Conservation (phyloP, 2,797 vertebrate genomes). For the Menidia menidia region DNA sequence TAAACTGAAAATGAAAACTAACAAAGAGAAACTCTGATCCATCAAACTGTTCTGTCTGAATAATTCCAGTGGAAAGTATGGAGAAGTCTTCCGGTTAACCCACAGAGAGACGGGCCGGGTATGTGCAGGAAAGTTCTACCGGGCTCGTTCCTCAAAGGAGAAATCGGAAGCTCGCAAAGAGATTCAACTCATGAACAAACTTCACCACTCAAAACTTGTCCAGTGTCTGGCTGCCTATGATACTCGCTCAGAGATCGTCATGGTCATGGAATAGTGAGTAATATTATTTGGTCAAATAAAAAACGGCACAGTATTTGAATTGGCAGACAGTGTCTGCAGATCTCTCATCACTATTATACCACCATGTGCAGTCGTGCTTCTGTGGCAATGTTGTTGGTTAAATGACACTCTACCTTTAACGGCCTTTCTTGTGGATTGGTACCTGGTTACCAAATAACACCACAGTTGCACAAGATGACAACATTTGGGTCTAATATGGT, state of each 20-base stretch:
- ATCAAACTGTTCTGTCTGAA: background rate
- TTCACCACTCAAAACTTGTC: slow-evolving; percentile 87
- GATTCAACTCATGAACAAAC: slow-evolving; percentile 87
- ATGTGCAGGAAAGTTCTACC: slow-evolving; percentile 88
- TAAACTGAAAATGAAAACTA: background rate
- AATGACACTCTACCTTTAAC: background rate
- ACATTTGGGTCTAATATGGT: background rate
- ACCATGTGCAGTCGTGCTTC: background rate
- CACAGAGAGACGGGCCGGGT: slow-evolving; percentile 83
- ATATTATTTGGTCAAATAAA: background rate
- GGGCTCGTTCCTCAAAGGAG: slow-evolving; percentile 75
- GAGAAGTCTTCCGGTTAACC: slow-evolving; percentile 84
- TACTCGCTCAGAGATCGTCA: slow-evolving; percentile 75
- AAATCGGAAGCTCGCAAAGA: slow-evolving; percentile 78
- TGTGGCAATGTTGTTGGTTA: background rate
- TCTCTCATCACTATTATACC: background rate
- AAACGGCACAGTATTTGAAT: background rate
- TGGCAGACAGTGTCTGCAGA: background rate
- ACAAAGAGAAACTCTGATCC: background rate
- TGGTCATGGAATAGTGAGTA: slow-evolving; percentile 91
- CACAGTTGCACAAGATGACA: background rate
- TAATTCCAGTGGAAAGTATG: slow-evolving; percentile 86
- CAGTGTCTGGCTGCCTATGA: slow-evolving; percentile 88
- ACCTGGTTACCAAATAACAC: background rate
- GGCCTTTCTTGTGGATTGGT: too few relatives aligned